Percentiles rank a stretch among this genome's conserved stretches.
These are phyloP conservation scores for Bolinopsis microptera DNA, from an alignment of 37 sponge, comb jelly and placozoan species.

Conservation along the genomic window DNA sequence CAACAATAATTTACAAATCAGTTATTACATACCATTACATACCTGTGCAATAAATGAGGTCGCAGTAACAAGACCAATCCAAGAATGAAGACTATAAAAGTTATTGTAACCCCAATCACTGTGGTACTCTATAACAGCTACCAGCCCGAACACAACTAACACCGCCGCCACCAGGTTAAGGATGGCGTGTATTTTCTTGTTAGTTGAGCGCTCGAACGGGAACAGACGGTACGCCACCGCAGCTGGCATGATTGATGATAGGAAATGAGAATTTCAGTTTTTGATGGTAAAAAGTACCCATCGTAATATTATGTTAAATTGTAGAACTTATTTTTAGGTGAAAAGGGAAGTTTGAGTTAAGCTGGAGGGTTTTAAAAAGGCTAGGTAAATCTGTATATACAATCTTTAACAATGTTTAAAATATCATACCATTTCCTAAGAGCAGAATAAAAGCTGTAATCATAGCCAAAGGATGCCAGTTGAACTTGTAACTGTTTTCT, in stretches of 20 bases:
- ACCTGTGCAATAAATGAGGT: not conserved
- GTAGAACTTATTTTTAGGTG: too few relatives aligned
- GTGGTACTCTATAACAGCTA: constrained; percentile 12
- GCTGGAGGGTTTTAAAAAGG: too few relatives aligned
- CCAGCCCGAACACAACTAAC: not conserved
- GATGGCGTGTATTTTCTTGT: not conserved
- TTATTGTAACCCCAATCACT: not conserved
- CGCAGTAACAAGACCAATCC: not conserved
- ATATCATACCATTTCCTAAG: not conserved
- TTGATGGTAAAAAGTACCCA: not conserved
- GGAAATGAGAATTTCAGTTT: not conserved
- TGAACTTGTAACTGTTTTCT: not conserved
- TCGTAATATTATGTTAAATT: not conserved
- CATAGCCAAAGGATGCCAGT: constrained; percentile 9
- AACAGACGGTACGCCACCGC: not conserved
- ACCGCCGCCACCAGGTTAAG: not conserved
- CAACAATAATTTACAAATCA: too few relatives aligned
- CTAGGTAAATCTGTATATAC: too few relatives aligned
- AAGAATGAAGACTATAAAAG: not conserved
- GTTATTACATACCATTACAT: too few relatives aligned
- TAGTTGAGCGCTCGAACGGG: not conserved
- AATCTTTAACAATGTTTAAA: too few relatives aligned
- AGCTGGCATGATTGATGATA: not conserved
- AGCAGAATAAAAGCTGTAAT: not conserved
- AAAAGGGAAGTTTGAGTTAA: too few relatives aligned